Evolutionary conservation across 2,113 vertebrate species (phyloP).

Genomic region (Ictidomys tridecemlineatus): DNA sequence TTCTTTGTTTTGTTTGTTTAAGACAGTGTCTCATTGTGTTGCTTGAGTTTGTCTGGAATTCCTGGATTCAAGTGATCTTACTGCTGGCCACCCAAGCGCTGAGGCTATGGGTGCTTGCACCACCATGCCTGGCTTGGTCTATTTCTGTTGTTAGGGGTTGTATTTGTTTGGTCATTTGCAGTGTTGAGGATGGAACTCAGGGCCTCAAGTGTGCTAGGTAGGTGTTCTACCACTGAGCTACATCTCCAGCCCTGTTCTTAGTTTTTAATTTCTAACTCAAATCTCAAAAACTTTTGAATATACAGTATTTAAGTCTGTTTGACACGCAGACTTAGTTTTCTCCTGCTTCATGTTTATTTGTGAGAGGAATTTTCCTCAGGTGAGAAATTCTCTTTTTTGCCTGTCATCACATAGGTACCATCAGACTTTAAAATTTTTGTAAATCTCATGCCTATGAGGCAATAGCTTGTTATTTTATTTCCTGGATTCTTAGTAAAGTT

Average conservation of each 20-base stretch:
- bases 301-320: constrained; percentile 42
- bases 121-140: background rate
- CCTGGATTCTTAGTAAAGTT: background rate
- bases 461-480: constrained; percentile 21
- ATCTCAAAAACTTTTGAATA: constrained; percentile 17
- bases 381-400: constrained; percentile 28
- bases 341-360: constrained; percentile 48
- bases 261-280: constrained; percentile 11
- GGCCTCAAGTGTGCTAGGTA: background rate
- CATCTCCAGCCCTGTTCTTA: background rate
- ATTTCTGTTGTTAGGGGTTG: too few relatives aligned
- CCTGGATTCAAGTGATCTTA: background rate
- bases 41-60: background rate
- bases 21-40: background rate
- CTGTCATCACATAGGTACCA: background rate
- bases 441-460: background rate
- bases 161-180: too few relatives aligned
- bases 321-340: constrained; percentile 14
- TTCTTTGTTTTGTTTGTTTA: background rate
- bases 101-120: background rate
- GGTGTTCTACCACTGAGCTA: background rate
- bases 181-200: background rate
- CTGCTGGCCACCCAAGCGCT: background rate
- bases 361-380: constrained; percentile 19
- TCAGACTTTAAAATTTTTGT: background rate